phyloP scores from a whole-genome alignment of 37 sponge, comb jelly and placozoan genomes.

The Halichondria panicea region DNA sequence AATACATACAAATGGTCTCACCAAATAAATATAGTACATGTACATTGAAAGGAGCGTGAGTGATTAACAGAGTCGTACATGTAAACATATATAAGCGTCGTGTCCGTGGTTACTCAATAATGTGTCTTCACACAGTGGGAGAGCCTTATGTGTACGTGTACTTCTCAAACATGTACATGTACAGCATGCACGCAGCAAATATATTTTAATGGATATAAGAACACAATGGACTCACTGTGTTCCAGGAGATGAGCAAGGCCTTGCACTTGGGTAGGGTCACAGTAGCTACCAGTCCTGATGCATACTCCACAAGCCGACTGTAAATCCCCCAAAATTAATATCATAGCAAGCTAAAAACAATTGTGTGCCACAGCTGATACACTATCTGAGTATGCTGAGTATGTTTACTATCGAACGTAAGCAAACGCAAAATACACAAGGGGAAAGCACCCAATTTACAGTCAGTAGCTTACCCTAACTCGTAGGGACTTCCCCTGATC shows the following conservation, averaged over 20 bases:
- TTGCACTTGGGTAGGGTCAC: constrained; percentile 65
- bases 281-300: constrained; percentile 69
- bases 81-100: neutral
- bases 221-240: constrained; percentile 54
- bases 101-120: no score
- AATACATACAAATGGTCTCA: neutral
- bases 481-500: neutral
- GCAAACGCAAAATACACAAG: no score
- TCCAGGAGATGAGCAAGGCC: constrained; percentile 83
- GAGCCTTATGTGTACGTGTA: neutral
- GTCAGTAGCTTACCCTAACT: neutral
- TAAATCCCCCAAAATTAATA: neutral
- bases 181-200: constrained; percentile 4
- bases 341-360: neutral
- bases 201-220: neutral
- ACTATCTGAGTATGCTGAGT: neutral
- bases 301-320: constrained; percentile 82
- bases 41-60: constrained; percentile 5
- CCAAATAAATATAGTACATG: neutral
- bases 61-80: no score
- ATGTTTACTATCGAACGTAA: no score
- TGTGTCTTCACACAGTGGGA: no score
- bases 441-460: neutral
- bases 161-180: neutral
- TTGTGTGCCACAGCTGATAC: neutral